Percentiles rank a stretch among this genome's conserved stretches.
These are phyloP conservation scores for Astyanax mexicanus DNA, from an alignment of 2,797 vertebrate species.

Conservation along the genomic window DNA sequence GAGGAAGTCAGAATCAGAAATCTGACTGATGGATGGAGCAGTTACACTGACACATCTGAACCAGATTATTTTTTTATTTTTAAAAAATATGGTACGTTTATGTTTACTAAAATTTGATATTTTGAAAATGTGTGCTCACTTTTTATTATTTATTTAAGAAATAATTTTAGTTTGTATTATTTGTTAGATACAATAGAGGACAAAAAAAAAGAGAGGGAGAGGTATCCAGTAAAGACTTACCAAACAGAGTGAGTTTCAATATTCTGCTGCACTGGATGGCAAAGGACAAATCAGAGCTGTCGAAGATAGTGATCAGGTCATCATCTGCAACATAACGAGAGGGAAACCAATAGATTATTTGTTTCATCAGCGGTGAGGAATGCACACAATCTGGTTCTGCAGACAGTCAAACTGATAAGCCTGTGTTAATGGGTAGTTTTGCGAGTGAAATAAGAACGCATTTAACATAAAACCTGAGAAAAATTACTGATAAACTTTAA, in stretches of 20 bases:
- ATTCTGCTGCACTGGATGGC: slow-evolving; percentile 99
- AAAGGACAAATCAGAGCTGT: slow-evolving; percentile 98
- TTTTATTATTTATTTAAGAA: too few species aligned
- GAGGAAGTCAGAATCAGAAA: not conserved
- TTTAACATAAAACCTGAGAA: too few species aligned
- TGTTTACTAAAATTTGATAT: not conserved
- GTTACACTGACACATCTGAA: too few species aligned
- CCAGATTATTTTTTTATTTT: too few species aligned
- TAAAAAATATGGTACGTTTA: too few species aligned
- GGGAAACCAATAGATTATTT: not conserved
- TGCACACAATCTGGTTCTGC: not conserved
- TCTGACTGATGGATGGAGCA: not conserved
- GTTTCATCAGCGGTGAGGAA: not conserved
- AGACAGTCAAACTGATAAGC: too few species aligned
- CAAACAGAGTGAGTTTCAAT: slow-evolving; percentile 97
- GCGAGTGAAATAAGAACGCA: too few species aligned
- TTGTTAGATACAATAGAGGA: not conserved
- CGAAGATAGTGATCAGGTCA: slow-evolving; percentile 98
- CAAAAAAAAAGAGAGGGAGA: too few species aligned
- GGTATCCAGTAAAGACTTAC: slow-evolving; percentile 79
- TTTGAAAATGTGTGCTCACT: not conserved
- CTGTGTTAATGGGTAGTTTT: too few species aligned
- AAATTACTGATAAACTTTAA: too few species aligned
- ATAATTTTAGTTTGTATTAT: not conserved
- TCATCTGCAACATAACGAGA: slow-evolving; percentile 81